These are phyloP conservation scores for Drosophila sucinea DNA, from an alignment of 1,140 invertebrate genomes.

Conservation along the genomic window DNA sequence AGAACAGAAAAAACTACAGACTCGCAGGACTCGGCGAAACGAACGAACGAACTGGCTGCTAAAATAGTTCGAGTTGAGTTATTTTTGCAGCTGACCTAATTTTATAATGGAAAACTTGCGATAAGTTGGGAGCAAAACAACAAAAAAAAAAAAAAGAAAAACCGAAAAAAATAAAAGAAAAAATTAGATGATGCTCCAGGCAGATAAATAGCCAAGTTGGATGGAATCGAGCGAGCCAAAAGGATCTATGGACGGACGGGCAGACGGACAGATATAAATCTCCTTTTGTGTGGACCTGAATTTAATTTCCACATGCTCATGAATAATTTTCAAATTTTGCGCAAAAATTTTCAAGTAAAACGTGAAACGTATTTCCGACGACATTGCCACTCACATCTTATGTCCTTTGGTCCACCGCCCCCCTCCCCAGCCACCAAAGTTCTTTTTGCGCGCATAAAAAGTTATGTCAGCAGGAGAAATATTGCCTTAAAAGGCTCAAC, in stretches of 20 bases:
- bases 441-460: slow-evolving; percentile 68
- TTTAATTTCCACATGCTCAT: slow-evolving; percentile 82
- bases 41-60: slow-evolving; percentile 32
- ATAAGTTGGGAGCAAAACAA: slow-evolving; percentile 63
- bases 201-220: slow-evolving; percentile 74
- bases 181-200: slow-evolving; percentile 59
- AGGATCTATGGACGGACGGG: background rate
- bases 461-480: slow-evolving; percentile 77
- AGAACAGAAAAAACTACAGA: slow-evolving; percentile 46
- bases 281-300: slow-evolving; percentile 81
- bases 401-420: background rate
- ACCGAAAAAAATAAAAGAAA: slow-evolving; percentile 30
- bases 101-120: slow-evolving; percentile 82
- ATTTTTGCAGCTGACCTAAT: slow-evolving; percentile 82
- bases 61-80: slow-evolving; percentile 75
- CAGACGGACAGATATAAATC: slow-evolving; percentile 73
- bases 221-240: slow-evolving; percentile 24
- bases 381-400: slow-evolving; percentile 17
- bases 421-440: slow-evolving; percentile 17
- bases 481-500: slow-evolving; percentile 58
- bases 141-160: slow-evolving; percentile 31
- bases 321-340: slow-evolving; percentile 80
- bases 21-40: background rate
- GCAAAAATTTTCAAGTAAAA: slow-evolving; percentile 71
- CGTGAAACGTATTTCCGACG: slow-evolving; percentile 75